Base-by-base conservation (phyloP, 2,797 vertebrate genomes). In the Rhinatrema bivittatum region DNA sequence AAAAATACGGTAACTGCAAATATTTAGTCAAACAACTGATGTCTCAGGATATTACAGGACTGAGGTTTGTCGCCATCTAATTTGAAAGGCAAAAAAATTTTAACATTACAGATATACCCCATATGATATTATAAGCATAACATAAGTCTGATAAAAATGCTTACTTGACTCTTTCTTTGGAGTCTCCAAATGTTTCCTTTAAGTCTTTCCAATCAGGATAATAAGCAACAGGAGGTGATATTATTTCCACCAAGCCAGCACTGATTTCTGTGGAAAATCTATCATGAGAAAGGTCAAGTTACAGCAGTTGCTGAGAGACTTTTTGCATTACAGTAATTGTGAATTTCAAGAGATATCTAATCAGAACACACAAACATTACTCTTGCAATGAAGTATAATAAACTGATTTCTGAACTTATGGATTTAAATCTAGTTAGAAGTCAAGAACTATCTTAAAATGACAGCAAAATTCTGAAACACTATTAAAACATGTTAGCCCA, bases 151-250 rank as follows among this genome's bases (percentile, higher is more conserved):
- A 19, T 4, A 20, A 46, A 48, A n/a, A 50, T 20, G 21, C 82
- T 81, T 74, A 98, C 96, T 78, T 90, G 50, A 98, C 93, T 82
- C 95, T 86, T 54, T 99, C 95, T 70, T 82, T 94, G 25, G 95
- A 94, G 66, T 99, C 96, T 68, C 96, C 96, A 65, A 99, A 99
- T 3, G 96, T 98, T 66, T 97, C 94, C 70, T 91, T 99, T 73
- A 99, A 81, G 73, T 90, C 91, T 66, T 61, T 82, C 56, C 99
- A 66, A 41, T 99, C 93, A 12, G 96, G 96, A 67, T 99, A 99
- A 73, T 92, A 99, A 51, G 84, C 65, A 29, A 85, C 78, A 27
- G 93, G 94, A 33, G 96, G 95, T 5, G 96, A 96, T 70, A 99
- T 95, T 47, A 99, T 78, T 83, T 99, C 96, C 53, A 99, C 72